These are phyloP conservation scores for Nebria ingens DNA, from an alignment of 1,140 invertebrate species.

Conservation along the genomic window DNA sequence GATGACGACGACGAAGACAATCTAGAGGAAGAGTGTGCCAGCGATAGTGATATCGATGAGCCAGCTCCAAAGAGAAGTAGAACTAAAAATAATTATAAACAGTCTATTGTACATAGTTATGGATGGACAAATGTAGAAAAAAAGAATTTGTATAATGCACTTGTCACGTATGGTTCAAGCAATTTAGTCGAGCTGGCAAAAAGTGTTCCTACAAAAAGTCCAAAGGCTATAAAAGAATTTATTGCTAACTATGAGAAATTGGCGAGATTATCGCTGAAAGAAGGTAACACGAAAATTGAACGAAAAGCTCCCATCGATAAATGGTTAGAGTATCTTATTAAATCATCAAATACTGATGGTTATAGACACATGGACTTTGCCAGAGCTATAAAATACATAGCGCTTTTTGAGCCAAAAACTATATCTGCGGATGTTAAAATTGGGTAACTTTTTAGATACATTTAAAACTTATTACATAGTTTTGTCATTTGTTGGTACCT, in stretches of 20 bases:
- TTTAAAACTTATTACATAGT: too few relatives aligned
- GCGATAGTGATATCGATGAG: not conserved
- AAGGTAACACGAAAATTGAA: not conserved
- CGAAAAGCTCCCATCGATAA: slow-evolving; percentile 16
- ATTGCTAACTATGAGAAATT: not conserved
- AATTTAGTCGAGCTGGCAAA: not conserved
- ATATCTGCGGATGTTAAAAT: slow-evolving; percentile 8
- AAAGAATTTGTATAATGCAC: not conserved
- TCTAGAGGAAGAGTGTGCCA: too few relatives aligned
- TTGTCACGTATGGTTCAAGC: not conserved
- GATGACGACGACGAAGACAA: too few relatives aligned
- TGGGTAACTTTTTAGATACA: slow-evolving; percentile 12
- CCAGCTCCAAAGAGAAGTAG: not conserved
- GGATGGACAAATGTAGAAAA: not conserved
- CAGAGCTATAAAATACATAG: slow-evolving; percentile 17
- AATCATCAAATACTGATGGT: slow-evolving; percentile 7
- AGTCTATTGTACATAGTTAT: too few relatives aligned
- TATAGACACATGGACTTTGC: slow-evolving; percentile 11
- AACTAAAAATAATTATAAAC: not conserved
- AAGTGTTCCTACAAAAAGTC: not conserved
- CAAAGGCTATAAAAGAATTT: not conserved
- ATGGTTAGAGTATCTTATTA: slow-evolving; percentile 16
- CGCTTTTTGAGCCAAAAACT: slow-evolving; percentile 14
- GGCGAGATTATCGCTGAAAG: not conserved
- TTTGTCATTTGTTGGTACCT: too few relatives aligned